Percentiles rank a stretch among this genome's conserved stretches.
Evolutionary conservation across 2,888 invertebrate genomes (phyloP).

Genomic region (Mythimna pallens): DNA sequence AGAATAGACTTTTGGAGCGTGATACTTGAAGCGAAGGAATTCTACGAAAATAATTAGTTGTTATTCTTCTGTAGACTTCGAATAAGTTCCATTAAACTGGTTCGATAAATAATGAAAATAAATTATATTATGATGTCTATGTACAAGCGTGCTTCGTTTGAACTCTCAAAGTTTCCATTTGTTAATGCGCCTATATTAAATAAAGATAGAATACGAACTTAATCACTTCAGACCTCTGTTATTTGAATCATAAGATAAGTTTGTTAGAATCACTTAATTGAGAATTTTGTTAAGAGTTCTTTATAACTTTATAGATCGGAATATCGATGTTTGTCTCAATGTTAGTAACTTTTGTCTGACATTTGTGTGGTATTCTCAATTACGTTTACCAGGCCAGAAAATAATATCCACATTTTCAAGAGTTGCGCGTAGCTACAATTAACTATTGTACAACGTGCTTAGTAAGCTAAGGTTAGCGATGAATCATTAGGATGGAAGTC

Average conservation of each 20-base stretch:
- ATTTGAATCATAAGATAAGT: slow-evolving; percentile 44
- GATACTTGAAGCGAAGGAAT: slow-evolving; percentile 10
- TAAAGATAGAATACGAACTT: slow-evolving; percentile 39
- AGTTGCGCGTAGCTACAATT: background rate
- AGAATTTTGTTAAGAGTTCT: slow-evolving; percentile 29
- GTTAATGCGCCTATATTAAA: slow-evolving; percentile 36
- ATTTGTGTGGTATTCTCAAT: too few relatives aligned
- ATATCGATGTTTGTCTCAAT: background rate
- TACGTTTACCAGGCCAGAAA: too few relatives aligned
- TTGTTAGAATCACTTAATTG: slow-evolving; percentile 39
- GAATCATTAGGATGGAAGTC: background rate
- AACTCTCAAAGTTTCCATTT: slow-evolving; percentile 28
- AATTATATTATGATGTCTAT: slow-evolving; percentile 47
- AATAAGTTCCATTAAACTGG: slow-evolving; percentile 5
- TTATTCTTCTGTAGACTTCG: slow-evolving; percentile 18
- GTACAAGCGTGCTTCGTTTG: slow-evolving; percentile 19
- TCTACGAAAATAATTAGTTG: slow-evolving; percentile 10
- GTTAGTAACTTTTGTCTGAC: background rate
- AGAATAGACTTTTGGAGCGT: slow-evolving; percentile 15
- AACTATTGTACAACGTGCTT: background rate
- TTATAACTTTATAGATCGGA: slow-evolving; percentile 3
- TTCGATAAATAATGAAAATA: slow-evolving; percentile 26
- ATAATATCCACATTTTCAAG: background rate
- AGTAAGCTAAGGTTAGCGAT: background rate
- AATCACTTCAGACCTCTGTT: slow-evolving; percentile 41